phyloP scores from a whole-genome alignment of 53 echinoderm and acorn worm genomes.

The Zoroaster sp. region DNA sequence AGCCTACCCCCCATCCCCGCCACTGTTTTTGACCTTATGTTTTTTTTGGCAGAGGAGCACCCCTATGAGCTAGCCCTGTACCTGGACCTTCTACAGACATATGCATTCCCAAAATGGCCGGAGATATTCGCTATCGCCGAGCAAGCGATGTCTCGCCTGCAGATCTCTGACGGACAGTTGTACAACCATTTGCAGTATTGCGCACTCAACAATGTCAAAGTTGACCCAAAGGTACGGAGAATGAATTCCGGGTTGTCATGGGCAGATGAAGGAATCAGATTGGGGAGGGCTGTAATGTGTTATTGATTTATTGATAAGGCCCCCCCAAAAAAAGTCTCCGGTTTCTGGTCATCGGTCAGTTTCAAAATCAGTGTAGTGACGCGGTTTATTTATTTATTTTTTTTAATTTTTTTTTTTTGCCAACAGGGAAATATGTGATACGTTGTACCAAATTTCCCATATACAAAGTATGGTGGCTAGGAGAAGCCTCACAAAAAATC shows the following conservation, averaged over 20 bases:
- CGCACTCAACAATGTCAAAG: conserved; percentile 64
- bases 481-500: no score
- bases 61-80: conserved; percentile 84
- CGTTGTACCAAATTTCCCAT: no score
- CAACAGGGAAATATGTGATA: no score
- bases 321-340: no score
- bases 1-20: no score
- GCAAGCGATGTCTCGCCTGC: conserved; percentile 57
- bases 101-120: conserved; percentile 78
- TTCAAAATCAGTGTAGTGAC: no score
- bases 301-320: no score
- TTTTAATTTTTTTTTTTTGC: no score
- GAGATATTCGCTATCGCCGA: conserved; percentile 75
- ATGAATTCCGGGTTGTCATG: not conserved
- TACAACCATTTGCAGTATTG: conserved; percentile 65
- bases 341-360: no score
- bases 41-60: conserved; percentile 62
- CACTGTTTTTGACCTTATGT: no score
- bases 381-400: no score
- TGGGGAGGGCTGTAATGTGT: not conserved
- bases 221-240: conserved; percentile 70
- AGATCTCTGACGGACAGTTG: conserved; percentile 51
- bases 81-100: conserved; percentile 61
- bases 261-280: not conserved
- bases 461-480: no score